phyloP scores from a whole-genome alignment of 2,888 invertebrate genomes.

The Drosophila parthenogenetica region DNA sequence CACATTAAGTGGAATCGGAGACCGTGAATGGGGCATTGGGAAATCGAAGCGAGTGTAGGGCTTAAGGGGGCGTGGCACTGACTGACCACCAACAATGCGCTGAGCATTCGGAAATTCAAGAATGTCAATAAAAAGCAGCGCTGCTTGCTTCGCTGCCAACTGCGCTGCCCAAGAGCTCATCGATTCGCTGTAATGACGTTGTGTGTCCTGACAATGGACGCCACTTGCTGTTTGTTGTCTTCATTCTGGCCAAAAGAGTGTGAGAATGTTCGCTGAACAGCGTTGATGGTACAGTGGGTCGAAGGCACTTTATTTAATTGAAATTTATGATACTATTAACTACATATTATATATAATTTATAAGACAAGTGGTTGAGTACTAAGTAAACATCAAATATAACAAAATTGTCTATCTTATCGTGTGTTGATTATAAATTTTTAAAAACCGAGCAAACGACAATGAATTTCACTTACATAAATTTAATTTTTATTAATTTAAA shows the following conservation, averaged over 20 bases:
- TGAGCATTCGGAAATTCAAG: constrained; percentile 68
- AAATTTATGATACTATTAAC: too few species aligned
- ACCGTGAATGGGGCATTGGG: constrained; percentile 18
- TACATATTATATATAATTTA: too few species aligned
- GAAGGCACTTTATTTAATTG: background rate
- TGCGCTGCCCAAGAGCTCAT: constrained; percentile 15
- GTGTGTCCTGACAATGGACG: constrained; percentile 57
- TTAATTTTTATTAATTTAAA: too few species aligned
- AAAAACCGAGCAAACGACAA: too few species aligned
- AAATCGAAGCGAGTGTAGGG: background rate
- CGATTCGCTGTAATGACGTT: constrained; percentile 53
- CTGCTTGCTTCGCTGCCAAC: constrained; percentile 15
- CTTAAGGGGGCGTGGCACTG: constrained; percentile 7
- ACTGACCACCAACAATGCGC: constrained; percentile 76
- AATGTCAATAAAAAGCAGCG: constrained; percentile 71
- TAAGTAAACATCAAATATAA: too few species aligned
- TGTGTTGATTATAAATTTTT: too few species aligned
- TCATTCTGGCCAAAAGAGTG: constrained; percentile 52
- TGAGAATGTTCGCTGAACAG: constrained; percentile 15
- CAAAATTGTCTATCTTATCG: too few species aligned
- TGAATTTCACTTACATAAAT: too few species aligned
- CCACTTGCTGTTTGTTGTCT: constrained; percentile 68
- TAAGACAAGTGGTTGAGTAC: too few species aligned
- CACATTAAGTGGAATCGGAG: constrained; percentile 63
- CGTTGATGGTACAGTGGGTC: background rate